Base-by-base conservation (phyloP, 2,888 invertebrate genomes). In the Phyto melanocephala region DNA sequence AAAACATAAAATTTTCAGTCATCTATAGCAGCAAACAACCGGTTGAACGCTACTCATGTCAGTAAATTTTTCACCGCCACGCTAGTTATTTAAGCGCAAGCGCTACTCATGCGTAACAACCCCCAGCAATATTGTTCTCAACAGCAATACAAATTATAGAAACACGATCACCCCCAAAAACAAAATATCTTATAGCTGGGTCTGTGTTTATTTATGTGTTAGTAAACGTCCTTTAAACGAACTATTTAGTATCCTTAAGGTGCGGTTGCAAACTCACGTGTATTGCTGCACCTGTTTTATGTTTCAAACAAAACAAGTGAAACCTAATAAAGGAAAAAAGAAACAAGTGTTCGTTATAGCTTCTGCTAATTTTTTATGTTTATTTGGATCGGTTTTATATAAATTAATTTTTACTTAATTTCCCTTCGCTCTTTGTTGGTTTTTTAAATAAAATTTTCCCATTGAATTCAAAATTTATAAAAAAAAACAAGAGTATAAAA, bases 81-180 rank as follows among this genome's bases (percentile, higher is more conserved):
- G 13, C 22, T 67, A 28, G 24, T 11, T 13, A 40, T 63, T 67
- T 58, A 28, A n/a, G 74, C 42, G 47, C 60, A 22, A 24, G 10
- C 8, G 20, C 63, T 54, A 35, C 58, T 74, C 78, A 81, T 67
- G 81, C 78, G 70, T 74, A 81, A 78, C 81, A 81, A 81, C 81
- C 81, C 81, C 42, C 74, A 45, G 45, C 20, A 71, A 70, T 28
- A 15, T 47, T 11, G 50, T n/a, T n/a, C n/a, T n/a, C 15, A n/a
- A 58, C 33, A 15, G 24, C 3, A 58, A 63, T 22, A 65, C 10
- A 60, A 47, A 22, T 33, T 4, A 54, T 2, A 1, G 8, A 45
- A 71, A 72, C 65, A 62, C 72, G 60, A 72, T 67, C 63, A 77
- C 62, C 70, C 63, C 20, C 50, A 37, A 11, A 54, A 37, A 15